A percentile compares a stretch with the other conserved stretches of the same genome.
These are phyloP conservation scores for Rhinoraja longicauda DNA, from an alignment of 2,797 vertebrate species.

Conservation along the genomic window DNA sequence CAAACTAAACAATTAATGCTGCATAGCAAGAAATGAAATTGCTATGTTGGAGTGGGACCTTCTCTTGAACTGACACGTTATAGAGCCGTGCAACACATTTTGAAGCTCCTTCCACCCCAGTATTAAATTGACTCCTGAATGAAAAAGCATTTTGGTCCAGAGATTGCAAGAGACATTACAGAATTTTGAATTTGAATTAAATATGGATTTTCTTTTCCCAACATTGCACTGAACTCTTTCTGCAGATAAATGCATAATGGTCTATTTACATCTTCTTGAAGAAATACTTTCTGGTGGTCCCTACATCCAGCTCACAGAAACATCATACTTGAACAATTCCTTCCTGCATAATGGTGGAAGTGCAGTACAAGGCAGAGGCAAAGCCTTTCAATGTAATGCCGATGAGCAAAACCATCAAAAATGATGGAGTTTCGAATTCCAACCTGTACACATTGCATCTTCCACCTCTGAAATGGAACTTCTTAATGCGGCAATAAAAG, in stretches of 20 bases:
- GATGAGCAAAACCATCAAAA: neutral
- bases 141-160: neutral
- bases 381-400: neutral
- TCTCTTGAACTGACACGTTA: neutral
- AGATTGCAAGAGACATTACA: neutral
- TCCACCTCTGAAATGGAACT: neutral
- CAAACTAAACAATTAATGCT: neutral
- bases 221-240: neutral
- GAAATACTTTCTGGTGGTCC: conserved; percentile 14
- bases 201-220: neutral
- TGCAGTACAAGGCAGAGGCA: neutral
- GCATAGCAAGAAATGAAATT: conserved; percentile 14
- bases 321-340: neutral
- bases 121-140: neutral
- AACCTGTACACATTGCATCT: neutral
- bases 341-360: neutral
- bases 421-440: neutral
- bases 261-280: neutral
- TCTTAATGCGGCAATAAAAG: neutral
- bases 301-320: neutral
- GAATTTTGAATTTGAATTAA: neutral
- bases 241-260: neutral
- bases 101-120: neutral
- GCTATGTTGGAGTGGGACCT: neutral
- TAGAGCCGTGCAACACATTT: neutral